These are phyloP conservation scores for Lithophane leautieri DNA, from an alignment of 2,888 invertebrate species.

Conservation along the genomic window DNA sequence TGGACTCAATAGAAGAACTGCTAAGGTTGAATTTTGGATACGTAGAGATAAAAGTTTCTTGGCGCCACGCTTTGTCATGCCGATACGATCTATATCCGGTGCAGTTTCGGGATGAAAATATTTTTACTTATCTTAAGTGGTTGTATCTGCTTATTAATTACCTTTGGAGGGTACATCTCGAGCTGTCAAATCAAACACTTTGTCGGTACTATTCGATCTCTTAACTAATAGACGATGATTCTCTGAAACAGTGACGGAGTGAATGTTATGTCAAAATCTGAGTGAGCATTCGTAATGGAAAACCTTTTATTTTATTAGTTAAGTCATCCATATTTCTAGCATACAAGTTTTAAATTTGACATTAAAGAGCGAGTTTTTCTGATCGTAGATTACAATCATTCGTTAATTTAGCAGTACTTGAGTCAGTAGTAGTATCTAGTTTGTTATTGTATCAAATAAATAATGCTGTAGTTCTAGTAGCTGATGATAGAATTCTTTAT, in stretches of 20 bases:
- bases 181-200: slow-evolving; percentile 89
- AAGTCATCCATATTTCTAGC: slow-evolving; percentile 67
- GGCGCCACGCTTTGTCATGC: slow-evolving; percentile 90
- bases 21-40: slow-evolving; percentile 66
- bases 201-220: slow-evolving; percentile 80
- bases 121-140: slow-evolving; percentile 91
- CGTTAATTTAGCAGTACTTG: slow-evolving; percentile 27
- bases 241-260: slow-evolving; percentile 77
- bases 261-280: slow-evolving; percentile 70
- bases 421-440: slow-evolving; percentile 19
- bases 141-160: slow-evolving; percentile 91
- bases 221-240: slow-evolving; percentile 86
- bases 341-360: slow-evolving; percentile 57
- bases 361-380: slow-evolving; percentile 56
- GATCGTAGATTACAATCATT: slow-evolving; percentile 19
- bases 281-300: slow-evolving; percentile 61
- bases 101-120: slow-evolving; percentile 90
- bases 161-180: slow-evolving; percentile 85
- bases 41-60: slow-evolving; percentile 69
- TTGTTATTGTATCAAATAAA: slow-evolving; percentile 21
- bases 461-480: neutral
- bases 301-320: slow-evolving; percentile 60
- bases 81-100: slow-evolving; percentile 90
- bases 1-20: neutral
- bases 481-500: neutral